phyloP scores from a whole-genome alignment of 1,140 invertebrate genomes.

The Holcopasites calliopsidis region DNA sequence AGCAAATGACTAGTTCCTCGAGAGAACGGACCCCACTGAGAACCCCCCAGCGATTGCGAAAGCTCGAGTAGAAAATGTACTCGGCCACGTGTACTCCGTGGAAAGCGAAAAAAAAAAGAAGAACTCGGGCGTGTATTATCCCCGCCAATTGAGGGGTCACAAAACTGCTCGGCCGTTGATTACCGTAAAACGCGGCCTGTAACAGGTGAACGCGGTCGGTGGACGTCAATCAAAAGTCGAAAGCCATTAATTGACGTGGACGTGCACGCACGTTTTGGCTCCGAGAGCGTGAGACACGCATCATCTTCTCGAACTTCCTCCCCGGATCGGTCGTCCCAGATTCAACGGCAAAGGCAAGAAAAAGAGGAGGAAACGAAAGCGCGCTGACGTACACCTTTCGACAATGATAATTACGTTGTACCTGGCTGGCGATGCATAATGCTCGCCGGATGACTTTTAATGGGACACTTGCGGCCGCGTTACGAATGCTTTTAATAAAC shows the following conservation, averaged over 20 bases:
- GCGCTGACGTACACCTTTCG: background rate
- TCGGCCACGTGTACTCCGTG: no score
- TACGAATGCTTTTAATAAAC: no score
- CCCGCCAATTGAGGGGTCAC: background rate
- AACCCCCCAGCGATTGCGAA: background rate
- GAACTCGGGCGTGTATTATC: background rate
- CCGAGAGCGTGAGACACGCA: slow-evolving; percentile 53
- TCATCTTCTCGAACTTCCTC: slow-evolving; percentile 30
- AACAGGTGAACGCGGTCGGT: slow-evolving; percentile 42
- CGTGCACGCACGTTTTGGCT: slow-evolving; percentile 51
- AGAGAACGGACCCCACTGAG: background rate
- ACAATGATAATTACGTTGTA: slow-evolving; percentile 13
- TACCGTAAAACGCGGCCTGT: slow-evolving; percentile 45
- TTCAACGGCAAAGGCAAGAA: background rate
- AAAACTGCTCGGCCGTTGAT: slow-evolving; percentile 3
- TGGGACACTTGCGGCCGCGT: background rate
- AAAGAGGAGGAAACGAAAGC: slow-evolving; percentile 24
- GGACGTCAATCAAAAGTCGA: slow-evolving; percentile 62
- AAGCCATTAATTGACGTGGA: slow-evolving; percentile 61
- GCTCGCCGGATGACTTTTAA: no score
- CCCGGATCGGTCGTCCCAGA: slow-evolving; percentile 12
- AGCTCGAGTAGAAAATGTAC: background rate
- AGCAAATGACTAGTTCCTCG: background rate
- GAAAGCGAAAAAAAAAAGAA: background rate
- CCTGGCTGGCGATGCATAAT: background rate